Percentiles rank a stretch among this genome's conserved stretches.
phyloP scores from a whole-genome alignment of 2,797 vertebrate species.

The Thripadectes ignobilis region DNA sequence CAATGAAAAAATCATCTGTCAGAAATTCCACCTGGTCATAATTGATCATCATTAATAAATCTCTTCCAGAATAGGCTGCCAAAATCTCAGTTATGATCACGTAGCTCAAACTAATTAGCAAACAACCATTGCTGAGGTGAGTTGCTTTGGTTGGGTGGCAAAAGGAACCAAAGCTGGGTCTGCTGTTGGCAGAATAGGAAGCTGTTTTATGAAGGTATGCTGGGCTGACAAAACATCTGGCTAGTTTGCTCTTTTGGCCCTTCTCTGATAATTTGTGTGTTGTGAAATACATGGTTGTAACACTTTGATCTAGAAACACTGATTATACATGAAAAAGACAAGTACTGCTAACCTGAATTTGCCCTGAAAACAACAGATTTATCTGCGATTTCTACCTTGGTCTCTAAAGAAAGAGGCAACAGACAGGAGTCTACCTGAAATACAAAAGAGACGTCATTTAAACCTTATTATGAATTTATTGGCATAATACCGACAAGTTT shows the following conservation, averaged over 20 bases:
- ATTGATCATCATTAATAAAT: slow-evolving; percentile 69
- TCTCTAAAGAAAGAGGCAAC: not conserved
- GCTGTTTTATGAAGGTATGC: not conserved
- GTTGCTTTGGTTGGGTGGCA: not conserved
- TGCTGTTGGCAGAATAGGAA: not conserved
- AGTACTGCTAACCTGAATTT: not conserved
- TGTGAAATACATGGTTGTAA: not conserved
- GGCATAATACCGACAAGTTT: not conserved
- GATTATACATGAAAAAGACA: not conserved
- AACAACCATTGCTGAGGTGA: not conserved
- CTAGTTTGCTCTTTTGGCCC: not conserved
- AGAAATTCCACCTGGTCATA: slow-evolving; percentile 64
- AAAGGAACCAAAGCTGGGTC: not conserved
- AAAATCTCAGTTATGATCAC: slow-evolving; percentile 35
- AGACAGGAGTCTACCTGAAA: not conserved
- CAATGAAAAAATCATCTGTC: slow-evolving; percentile 40
- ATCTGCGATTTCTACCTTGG: not conserved
- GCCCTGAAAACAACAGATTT: not conserved
- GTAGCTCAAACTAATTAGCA: slow-evolving; percentile 55
- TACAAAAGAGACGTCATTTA: not conserved
- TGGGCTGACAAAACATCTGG: not conserved
- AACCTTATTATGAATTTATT: not conserved
- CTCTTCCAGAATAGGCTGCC: slow-evolving; percentile 39
- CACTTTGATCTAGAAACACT: not conserved
- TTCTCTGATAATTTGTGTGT: not conserved